Evolutionary conservation across 2,888 invertebrate species (phyloP).

Genomic region (Rhodophaea formosa): DNA sequence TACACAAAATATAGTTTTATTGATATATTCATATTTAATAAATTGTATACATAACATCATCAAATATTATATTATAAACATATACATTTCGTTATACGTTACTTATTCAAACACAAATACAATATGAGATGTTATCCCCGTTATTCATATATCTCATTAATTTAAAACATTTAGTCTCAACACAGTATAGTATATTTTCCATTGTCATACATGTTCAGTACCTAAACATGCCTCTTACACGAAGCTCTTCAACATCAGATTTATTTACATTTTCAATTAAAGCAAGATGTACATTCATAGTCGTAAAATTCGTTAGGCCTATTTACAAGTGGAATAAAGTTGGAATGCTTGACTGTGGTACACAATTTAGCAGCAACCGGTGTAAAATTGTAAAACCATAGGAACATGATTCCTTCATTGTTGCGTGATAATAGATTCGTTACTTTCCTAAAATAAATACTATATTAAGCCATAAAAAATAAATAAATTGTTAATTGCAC

Average conservation of each 20-base stretch:
- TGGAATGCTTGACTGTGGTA: slow-evolving; percentile 76
- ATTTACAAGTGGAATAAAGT: slow-evolving; percentile 79
- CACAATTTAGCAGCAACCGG: slow-evolving; percentile 61
- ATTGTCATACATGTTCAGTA: slow-evolving; percentile 60
- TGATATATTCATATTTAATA: slow-evolving; percentile 82
- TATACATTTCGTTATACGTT: slow-evolving; percentile 80
- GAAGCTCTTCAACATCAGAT: slow-evolving; percentile 64
- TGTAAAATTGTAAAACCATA: slow-evolving; percentile 65
- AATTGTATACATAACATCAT: slow-evolving; percentile 82
- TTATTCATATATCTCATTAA: slow-evolving; percentile 65
- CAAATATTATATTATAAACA: slow-evolving; percentile 82
- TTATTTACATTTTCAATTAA: slow-evolving; percentile 72
- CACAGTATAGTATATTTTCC: slow-evolving; percentile 59
- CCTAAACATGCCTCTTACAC: slow-evolving; percentile 56
- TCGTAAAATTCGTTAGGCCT: slow-evolving; percentile 75
- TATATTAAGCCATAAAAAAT: slow-evolving; percentile 73
- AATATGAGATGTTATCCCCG: slow-evolving; percentile 80
- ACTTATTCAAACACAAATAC: slow-evolving; percentile 80
- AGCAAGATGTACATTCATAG: slow-evolving; percentile 72
- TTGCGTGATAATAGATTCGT: slow-evolving; percentile 53
- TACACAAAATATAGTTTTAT: slow-evolving; percentile 83
- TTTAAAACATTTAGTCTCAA: slow-evolving; percentile 67
- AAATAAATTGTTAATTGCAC: slow-evolving; percentile 78
- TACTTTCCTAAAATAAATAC: slow-evolving; percentile 76
- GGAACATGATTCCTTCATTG: slow-evolving; percentile 73